These are phyloP conservation scores for Carcharodon carcharias DNA, from an alignment of 2,797 vertebrate genomes.

Conservation along the genomic window DNA sequence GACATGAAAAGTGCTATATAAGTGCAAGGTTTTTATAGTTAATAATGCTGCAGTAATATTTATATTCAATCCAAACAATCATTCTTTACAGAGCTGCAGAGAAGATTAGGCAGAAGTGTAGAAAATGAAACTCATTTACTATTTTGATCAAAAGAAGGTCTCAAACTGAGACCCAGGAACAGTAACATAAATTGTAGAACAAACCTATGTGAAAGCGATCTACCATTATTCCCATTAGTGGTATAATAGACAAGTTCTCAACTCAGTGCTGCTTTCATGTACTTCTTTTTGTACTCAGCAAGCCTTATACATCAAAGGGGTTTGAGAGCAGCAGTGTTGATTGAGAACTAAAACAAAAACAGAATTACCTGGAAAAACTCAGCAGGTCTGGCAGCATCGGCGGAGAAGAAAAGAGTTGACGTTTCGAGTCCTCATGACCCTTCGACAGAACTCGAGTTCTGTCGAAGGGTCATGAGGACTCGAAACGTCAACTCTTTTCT, in stretches of 20 bases:
- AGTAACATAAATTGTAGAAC: background rate
- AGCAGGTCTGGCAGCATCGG: too few relatives aligned
- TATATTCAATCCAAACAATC: background rate
- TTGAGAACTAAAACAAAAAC: background rate
- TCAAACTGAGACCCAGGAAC: background rate
- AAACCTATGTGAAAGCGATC: background rate
- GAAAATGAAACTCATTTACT: background rate
- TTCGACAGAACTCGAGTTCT: too few relatives aligned
- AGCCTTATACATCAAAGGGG: slow-evolving; percentile 25
- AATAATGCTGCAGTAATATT: background rate
- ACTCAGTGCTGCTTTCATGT: background rate
- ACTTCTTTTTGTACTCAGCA: background rate
- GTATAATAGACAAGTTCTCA: slow-evolving; percentile 4
- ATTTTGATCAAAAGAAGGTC: background rate
- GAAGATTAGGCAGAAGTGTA: background rate
- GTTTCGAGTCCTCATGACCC: too few relatives aligned
- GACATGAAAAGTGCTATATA: background rate
- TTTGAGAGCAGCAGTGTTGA: background rate
- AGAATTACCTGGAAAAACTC: too few relatives aligned
- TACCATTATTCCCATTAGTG: background rate
- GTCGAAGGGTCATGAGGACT: too few relatives aligned
- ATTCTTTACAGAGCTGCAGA: background rate
- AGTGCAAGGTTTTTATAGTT: background rate
- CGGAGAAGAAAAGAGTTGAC: too few relatives aligned
- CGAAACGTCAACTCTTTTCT: too few relatives aligned